Evolutionary conservation across 2,113 vertebrate genomes (phyloP).

Genomic region (Cyprinus carpio): DNA sequence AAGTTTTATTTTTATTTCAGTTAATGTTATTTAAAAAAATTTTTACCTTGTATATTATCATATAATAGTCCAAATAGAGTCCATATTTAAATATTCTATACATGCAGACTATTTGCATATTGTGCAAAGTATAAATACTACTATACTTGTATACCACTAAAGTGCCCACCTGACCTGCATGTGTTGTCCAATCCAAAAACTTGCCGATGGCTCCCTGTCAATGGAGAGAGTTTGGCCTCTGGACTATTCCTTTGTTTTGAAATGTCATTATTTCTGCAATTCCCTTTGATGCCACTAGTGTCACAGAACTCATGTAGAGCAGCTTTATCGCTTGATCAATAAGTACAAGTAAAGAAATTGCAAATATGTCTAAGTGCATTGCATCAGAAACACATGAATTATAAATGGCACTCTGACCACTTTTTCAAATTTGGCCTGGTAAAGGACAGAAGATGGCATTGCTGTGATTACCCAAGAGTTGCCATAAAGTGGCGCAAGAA

Average conservation of each 20-base stretch:
- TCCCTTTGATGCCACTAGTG: not conserved
- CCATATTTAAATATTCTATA: too few species aligned
- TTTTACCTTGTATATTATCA: too few species aligned
- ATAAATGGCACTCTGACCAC: not conserved
- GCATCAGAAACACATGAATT: not conserved
- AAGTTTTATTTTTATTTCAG: too few species aligned
- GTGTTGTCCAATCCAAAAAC: not conserved
- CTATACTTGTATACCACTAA: not conserved
- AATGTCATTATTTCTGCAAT: not conserved
- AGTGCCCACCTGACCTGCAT: not conserved
- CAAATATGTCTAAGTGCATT: not conserved
- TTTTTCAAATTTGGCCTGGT: not conserved
- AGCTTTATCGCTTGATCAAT: not conserved
- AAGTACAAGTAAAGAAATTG: not conserved
- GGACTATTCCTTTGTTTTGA: not conserved
- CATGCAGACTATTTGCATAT: not conserved
- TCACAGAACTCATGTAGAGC: not conserved
- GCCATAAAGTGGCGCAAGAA: not conserved
- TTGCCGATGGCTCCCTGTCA: not conserved
- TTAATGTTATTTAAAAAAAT: too few species aligned
- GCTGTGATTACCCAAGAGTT: slow-evolving; percentile 2
- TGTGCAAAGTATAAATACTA: not conserved
- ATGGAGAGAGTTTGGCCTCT: not conserved
- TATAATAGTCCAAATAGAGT: too few species aligned
- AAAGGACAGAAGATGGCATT: not conserved